These are phyloP conservation scores for Laupala kohalensis DNA, from an alignment of 1,140 invertebrate species.

Conservation along the genomic window DNA sequence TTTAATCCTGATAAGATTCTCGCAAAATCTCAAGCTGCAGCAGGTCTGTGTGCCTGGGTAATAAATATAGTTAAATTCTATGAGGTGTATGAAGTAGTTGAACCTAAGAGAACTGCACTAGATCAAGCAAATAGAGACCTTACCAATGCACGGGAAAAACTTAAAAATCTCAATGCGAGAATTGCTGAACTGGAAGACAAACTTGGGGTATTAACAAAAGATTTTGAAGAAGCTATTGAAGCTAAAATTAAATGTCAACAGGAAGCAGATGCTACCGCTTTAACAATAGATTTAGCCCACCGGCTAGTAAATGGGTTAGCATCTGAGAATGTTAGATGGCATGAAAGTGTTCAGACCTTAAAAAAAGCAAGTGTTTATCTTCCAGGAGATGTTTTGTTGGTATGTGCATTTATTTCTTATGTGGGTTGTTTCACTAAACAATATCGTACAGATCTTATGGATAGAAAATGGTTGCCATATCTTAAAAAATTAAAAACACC, in stretches of 20 bases:
- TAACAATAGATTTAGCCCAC: constrained; percentile 83
- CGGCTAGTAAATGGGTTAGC: constrained; percentile 82
- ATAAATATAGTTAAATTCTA: constrained; percentile 87
- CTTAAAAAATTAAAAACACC: constrained; percentile 46
- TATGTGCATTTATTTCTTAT: constrained; percentile 91
- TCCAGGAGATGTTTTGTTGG: constrained; percentile 77
- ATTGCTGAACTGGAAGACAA: constrained; percentile 55
- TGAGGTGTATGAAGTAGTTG: constrained; percentile 82
- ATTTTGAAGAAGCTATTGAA: constrained; percentile 70
- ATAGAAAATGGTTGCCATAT: constrained; percentile 67
- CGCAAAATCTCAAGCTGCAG: constrained; percentile 77
- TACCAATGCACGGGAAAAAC: constrained; percentile 61
- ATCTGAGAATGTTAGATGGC: constrained; percentile 82
- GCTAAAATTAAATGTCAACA: constrained; percentile 80
- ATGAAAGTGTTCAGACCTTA: constrained; percentile 47
- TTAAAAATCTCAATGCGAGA: constrained; percentile 48
- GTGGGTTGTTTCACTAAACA: constrained; percentile 83
- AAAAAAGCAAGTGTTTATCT: constrained; percentile 54
- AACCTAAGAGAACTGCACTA: constrained; percentile 74
- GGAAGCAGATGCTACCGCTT: constrained; percentile 68
- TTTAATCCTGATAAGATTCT: constrained; percentile 77
- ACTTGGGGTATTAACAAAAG: constrained; percentile 55
- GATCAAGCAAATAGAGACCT: constrained; percentile 73
- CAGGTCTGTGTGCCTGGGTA: constrained; percentile 81
- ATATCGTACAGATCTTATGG: constrained; percentile 67